Base-by-base conservation (phyloP, 2,113 vertebrate genomes). In the Athene cunicularia region DNA sequence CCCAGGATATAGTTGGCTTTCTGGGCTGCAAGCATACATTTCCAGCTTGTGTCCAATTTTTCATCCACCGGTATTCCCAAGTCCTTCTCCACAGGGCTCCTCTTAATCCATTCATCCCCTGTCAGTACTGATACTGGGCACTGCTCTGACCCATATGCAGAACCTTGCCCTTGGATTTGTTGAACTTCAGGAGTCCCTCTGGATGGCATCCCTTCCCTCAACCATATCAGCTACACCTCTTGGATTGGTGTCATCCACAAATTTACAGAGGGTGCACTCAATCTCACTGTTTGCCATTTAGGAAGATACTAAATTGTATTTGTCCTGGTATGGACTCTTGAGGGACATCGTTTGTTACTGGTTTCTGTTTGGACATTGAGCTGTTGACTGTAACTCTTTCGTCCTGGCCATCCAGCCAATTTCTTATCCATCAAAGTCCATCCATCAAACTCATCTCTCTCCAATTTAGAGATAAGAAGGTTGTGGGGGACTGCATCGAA, bases 361-460 rank as follows among this genome's bases (percentile, higher is more conserved):
- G 30, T 58, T 86, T 58, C 18, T 9, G 28, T 75, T 66, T 56
- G 18, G 50, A 56, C 50, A 22, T 47, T 18, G 28, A n/a, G 28
- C 43, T 67, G 30, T 49, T 66, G n/a, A 32, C 28, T 66, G 11
- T 55, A 74, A 74, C 14, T 75, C 22, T 33, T 74, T 37, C 15
- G 30, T 52, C 32, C 9, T 52, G 53, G 43, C 35, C 35, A 76
- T 86, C 30, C 52, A 50, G 43, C 72, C 84, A 67, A 13, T 39
- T 50, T 58, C 72, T 59, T 50, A 35, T 4, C 30, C 19, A 24
- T 67, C 30, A 20, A n/a, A 76, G 18, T 76, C 30, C 30, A 15
- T n/a, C 35, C 1, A 1, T 43, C 30, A 66, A 58, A 52, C 43
- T 55, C 5, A 1, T 64, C 2, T 24, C 17, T 47, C 15, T 50